Evolutionary conservation across 2,113 vertebrate species (phyloP).

Genomic region (Nesospiza acunhae): DNA sequence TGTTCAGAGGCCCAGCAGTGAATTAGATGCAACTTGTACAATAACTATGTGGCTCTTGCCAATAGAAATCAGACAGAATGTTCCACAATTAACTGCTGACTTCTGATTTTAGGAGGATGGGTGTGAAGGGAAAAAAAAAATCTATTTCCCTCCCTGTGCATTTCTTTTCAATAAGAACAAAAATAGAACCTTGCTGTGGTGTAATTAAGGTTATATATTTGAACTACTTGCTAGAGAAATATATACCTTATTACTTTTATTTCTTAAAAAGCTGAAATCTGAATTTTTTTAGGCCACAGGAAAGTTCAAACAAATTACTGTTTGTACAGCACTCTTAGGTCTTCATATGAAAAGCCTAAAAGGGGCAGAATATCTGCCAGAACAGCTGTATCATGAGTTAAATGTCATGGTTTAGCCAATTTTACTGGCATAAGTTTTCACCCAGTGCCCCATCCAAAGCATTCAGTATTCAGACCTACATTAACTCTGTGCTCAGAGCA

Average conservation of each 20-base stretch:
- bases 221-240: background rate
- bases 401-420: background rate
- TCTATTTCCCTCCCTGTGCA: background rate
- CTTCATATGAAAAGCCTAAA: background rate
- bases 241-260: background rate
- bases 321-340: background rate
- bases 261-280: background rate
- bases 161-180: background rate
- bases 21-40: background rate
- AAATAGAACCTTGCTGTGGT: background rate
- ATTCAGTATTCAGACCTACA: background rate
- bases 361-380: background rate
- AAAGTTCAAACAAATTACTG: background rate
- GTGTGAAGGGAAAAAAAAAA: background rate
- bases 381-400: background rate
- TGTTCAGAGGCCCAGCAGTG: background rate
- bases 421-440: background rate
- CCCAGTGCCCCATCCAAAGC: background rate
- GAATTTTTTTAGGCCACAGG: background rate
- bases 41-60: background rate
- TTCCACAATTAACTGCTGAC: background rate
- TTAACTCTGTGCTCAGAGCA: background rate
- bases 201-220: background rate
- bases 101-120: background rate
- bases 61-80: background rate